Evolutionary conservation across 2,113 vertebrate genomes (phyloP).

Genomic region (Menura novaehollandiae): DNA sequence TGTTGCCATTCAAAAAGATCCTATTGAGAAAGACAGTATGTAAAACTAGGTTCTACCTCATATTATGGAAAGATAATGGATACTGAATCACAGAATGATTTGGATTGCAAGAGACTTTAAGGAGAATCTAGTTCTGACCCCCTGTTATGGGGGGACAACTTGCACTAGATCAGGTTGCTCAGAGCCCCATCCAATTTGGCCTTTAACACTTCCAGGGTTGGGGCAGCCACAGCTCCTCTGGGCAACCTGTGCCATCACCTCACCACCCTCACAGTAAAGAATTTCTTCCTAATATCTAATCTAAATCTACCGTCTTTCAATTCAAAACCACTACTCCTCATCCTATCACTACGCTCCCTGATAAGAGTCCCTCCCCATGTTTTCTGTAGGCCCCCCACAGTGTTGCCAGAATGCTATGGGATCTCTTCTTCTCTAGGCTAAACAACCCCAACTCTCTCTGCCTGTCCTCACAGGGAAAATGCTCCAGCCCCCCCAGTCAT

Average conservation of each 20-base stretch:
- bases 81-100: neutral
- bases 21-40: neutral
- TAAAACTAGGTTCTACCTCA: neutral
- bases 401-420: neutral
- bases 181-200: neutral
- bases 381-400: neutral
- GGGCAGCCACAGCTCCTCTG: neutral
- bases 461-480: neutral
- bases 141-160: neutral
- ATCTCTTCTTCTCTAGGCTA: neutral
- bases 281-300: neutral
- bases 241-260: fast-evolving
- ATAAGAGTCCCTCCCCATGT: neutral
- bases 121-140: neutral
- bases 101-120: neutral
- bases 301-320: neutral
- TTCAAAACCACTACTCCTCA: fast-evolving
- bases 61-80: neutral
- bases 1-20: neutral
- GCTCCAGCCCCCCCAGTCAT: neutral
- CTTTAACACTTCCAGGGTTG: neutral
- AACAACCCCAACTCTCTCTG: neutral
- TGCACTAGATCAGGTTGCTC: neutral
- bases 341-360: fast-evolving
- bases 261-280: neutral